phyloP scores from a whole-genome alignment of 2,888 invertebrate genomes.

The Hecatera dysodea region DNA sequence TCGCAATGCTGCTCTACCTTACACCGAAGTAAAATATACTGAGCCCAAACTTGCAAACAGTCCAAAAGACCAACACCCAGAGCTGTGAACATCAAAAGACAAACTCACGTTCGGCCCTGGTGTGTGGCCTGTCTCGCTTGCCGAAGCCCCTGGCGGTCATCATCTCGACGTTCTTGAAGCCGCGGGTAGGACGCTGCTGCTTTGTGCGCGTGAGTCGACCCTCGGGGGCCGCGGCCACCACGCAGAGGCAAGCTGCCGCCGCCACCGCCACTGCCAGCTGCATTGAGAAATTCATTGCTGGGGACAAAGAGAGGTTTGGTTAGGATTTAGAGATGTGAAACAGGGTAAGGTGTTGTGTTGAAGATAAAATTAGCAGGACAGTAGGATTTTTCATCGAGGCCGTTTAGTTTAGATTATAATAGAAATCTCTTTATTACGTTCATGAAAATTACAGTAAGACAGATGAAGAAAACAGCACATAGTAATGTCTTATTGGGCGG shows the following conservation, averaged over 20 bases:
- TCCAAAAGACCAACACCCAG: background rate
- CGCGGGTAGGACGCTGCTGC: constrained; percentile 91
- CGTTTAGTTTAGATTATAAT: too few relatives aligned
- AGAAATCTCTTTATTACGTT: too few relatives aligned
- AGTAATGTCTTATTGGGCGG: too few relatives aligned
- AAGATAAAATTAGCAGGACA: background rate
- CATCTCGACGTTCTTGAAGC: constrained; percentile 92
- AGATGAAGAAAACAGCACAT: too few relatives aligned
- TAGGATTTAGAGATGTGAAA: background rate
- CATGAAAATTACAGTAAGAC: too few relatives aligned
- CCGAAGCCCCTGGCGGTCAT: constrained; percentile 93
- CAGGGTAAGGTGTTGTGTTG: background rate
- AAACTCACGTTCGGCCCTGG: constrained; percentile 85
- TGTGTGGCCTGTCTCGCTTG: constrained; percentile 89
- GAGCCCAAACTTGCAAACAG: background rate
- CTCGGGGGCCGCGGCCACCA: constrained; percentile 82
- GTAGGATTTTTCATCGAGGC: too few relatives aligned
- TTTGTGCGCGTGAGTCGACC: constrained; percentile 82
- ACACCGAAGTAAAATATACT: background rate
- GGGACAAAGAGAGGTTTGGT: constrained; percentile 37
- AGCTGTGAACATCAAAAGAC: background rate
- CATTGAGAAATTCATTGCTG: constrained; percentile 87
- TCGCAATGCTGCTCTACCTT: background rate
- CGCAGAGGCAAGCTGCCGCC: constrained; percentile 82
- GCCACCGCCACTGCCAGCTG: constrained; percentile 81